Conservation (phyloP, 2,888 invertebrate species). For the Dugesia japonica region DNA sequence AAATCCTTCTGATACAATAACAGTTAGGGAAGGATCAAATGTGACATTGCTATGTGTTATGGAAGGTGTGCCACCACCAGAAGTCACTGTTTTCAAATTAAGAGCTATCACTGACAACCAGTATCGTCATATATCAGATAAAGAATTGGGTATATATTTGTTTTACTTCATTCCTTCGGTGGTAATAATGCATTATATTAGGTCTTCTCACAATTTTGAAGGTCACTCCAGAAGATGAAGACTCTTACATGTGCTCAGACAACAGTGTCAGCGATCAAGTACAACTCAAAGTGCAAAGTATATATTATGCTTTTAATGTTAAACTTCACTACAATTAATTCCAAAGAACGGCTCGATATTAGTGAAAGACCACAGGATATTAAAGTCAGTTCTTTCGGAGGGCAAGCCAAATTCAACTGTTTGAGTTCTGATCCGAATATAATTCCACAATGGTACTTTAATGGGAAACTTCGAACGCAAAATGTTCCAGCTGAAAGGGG, state of each 20-base stretch:
- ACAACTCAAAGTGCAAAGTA: slow-evolving; percentile 17
- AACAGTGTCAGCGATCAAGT: background rate
- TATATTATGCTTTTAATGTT: background rate
- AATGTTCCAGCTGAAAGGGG: background rate
- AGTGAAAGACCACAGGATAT: slow-evolving; percentile 4
- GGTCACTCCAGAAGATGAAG: slow-evolving; percentile 14
- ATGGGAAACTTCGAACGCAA: slow-evolving; percentile 13
- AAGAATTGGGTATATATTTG: background rate
- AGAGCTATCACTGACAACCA: background rate
- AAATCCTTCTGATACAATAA: background rate
- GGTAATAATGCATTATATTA: background rate
- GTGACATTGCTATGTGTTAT: slow-evolving; percentile 31
- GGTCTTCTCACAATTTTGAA: background rate
- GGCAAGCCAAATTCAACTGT: slow-evolving; percentile 14
- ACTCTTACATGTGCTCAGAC: background rate
- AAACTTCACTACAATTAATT: background rate
- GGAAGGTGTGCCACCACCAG: slow-evolving; percentile 29
- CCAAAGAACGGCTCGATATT: background rate
- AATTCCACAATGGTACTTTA: slow-evolving; percentile 22
- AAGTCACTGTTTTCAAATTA: background rate
- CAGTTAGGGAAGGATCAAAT: slow-evolving; percentile 23
- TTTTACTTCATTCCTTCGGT: background rate
- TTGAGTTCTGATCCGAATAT: slow-evolving; percentile 21
- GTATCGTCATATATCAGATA: background rate
- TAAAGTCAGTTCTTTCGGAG: background rate